A percentile compares a stretch with the other conserved stretches of the same genome.
Conservation (phyloP, 2,113 vertebrate genomes). For the Laticauda laticaudata region DNA sequence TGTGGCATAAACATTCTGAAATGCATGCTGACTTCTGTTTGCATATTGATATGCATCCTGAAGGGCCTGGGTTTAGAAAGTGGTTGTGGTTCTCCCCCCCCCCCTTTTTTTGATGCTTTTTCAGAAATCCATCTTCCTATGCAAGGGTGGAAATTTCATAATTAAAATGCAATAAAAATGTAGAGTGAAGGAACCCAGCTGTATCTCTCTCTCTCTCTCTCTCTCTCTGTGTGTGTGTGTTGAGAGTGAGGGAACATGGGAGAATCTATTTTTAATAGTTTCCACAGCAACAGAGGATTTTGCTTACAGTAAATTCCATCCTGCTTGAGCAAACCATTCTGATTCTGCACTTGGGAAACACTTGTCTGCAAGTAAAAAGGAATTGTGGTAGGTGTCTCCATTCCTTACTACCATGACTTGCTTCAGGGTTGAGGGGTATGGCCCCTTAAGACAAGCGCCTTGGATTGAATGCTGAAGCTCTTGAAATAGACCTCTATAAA, state of each 20-base stretch:
- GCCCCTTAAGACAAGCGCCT: neutral
- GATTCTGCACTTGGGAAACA: slow-evolving; percentile 59
- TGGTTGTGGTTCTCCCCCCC: neutral
- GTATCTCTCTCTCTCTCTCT: slow-evolving; percentile 48
- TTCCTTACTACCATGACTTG: slow-evolving; percentile 37
- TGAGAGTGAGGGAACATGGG: slow-evolving; percentile 51
- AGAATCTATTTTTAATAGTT: slow-evolving; percentile 80
- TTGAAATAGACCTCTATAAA: neutral
- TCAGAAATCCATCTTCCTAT: slow-evolving; percentile 64
- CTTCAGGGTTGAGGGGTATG: slow-evolving; percentile 19
- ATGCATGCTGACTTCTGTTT: slow-evolving; percentile 66
- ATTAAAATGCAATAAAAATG: slow-evolving; percentile 79
- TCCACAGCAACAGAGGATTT: slow-evolving; percentile 71
- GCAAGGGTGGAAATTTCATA: slow-evolving; percentile 73
- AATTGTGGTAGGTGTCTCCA: slow-evolving; percentile 1
- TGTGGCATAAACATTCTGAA: slow-evolving; percentile 68
- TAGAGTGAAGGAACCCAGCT: slow-evolving; percentile 70
- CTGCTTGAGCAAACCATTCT: slow-evolving; percentile 58
- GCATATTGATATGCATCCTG: slow-evolving; percentile 67
- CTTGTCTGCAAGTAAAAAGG: neutral
- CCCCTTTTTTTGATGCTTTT: slow-evolving; percentile 19
- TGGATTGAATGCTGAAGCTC: neutral
- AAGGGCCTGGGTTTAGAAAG: slow-evolving; percentile 61
- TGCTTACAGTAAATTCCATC: slow-evolving; percentile 73
- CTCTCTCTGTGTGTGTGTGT: neutral